A percentile compares a stretch with the other conserved stretches of the same genome.
Evolutionary conservation across 2,888 invertebrate genomes (phyloP).

Genomic region (Drosophila tripunctata): DNA sequence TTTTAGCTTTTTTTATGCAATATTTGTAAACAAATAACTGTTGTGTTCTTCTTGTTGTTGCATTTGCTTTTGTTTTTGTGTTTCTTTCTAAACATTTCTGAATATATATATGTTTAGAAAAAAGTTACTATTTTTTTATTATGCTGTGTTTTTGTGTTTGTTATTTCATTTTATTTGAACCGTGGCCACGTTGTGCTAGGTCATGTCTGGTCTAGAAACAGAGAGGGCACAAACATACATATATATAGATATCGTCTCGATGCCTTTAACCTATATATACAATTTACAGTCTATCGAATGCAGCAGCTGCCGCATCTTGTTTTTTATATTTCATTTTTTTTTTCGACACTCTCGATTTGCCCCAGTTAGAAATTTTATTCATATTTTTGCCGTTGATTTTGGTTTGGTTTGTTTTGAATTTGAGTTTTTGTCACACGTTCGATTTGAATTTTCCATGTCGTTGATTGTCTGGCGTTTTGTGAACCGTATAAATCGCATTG

Average conservation of each 20-base stretch:
- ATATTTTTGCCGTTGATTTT: constrained; percentile 30
- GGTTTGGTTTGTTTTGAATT: constrained; percentile 13
- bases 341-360: constrained; percentile 46
- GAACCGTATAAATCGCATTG: constrained; percentile 24
- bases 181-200: constrained; percentile 63
- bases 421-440: constrained; percentile 40
- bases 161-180: constrained; percentile 61
- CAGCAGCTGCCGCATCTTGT: constrained; percentile 25
- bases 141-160: constrained; percentile 19
- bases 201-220: constrained; percentile 61
- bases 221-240: background rate
- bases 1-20: constrained; percentile 24
- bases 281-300: constrained; percentile 68
- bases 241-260: constrained; percentile 34
- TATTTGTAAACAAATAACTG: constrained; percentile 47
- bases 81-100: constrained; percentile 63
- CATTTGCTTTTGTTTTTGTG: constrained; percentile 15
- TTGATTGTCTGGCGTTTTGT: constrained; percentile 18
- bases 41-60: constrained; percentile 47
- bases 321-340: constrained; percentile 29
- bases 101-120: constrained; percentile 72
- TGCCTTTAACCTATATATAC: constrained; percentile 73
- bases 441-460: constrained; percentile 33
- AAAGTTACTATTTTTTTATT: constrained; percentile 51
- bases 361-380: constrained; percentile 52